phyloP scores from a whole-genome alignment of 2,797 vertebrate genomes.

The Coluber constrictor region DNA sequence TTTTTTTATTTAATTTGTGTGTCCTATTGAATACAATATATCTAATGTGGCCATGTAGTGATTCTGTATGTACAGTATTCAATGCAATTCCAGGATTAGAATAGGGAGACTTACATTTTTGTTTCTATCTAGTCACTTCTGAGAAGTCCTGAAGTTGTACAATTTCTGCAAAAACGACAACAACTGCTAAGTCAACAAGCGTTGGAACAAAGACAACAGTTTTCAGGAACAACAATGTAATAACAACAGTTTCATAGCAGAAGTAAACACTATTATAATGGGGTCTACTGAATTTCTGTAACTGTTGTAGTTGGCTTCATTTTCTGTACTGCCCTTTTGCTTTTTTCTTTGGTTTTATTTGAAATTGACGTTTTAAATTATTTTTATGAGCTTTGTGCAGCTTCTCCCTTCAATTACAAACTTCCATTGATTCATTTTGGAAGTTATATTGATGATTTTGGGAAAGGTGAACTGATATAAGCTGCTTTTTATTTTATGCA shows the following conservation, averaged over 20 bases:
- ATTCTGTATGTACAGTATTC: not conserved
- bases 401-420: conserved; percentile 35
- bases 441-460: not conserved
- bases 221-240: conserved; percentile 75
- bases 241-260: conserved; percentile 19
- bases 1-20: not conserved
- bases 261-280: conserved; percentile 20
- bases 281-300: not conserved
- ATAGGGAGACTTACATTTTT: not conserved
- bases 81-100: not conserved
- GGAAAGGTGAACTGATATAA: not conserved
- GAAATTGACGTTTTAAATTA: conserved; percentile 20
- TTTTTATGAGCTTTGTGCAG: conserved; percentile 34
- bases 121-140: conserved; percentile 82
- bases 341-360: conserved; percentile 43
- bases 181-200: conserved; percentile 86
- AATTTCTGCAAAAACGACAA: conserved; percentile 94
- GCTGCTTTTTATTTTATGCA: conserved; percentile 36
- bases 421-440: conserved; percentile 20
- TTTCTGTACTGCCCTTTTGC: conserved; percentile 43
- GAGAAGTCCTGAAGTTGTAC: conserved; percentile 93
- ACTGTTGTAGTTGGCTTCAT: conserved; percentile 47
- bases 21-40: not conserved
- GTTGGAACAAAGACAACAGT: conserved; percentile 82
- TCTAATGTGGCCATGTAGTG: not conserved